Conservation (phyloP, 2,797 vertebrate genomes). For the Pantherophis alleghaniensis region DNA sequence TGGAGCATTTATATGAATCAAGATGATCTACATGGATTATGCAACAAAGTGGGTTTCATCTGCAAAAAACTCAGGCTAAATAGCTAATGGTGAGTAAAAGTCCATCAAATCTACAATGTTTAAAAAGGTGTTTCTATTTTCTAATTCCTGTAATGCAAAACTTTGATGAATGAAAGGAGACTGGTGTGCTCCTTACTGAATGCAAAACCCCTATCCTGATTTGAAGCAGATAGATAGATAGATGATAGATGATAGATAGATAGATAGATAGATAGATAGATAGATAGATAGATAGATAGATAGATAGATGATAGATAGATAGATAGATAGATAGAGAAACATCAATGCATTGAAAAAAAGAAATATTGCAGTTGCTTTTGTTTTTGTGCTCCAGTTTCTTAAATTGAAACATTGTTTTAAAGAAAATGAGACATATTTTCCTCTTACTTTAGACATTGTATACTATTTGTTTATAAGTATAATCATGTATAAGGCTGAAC, state of each 20-base stretch:
- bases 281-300: too few relatives aligned
- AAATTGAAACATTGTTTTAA: background rate
- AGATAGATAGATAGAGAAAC: too few relatives aligned
- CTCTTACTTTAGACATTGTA: background rate
- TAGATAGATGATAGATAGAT: too few relatives aligned
- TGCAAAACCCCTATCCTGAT: background rate
- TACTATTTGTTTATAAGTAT: background rate
- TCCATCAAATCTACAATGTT: background rate
- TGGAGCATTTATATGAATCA: too few relatives aligned
- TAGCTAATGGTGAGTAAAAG: background rate
- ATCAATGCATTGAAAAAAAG: background rate
- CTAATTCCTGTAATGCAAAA: background rate
- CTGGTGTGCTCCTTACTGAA: background rate
- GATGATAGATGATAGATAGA: too few relatives aligned
- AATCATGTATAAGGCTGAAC: background rate
- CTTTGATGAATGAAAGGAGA: background rate
- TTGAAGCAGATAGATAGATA: background rate
- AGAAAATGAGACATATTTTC: too few relatives aligned
- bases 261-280: too few relatives aligned
- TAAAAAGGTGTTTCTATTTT: background rate
- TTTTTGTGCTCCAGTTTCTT: background rate
- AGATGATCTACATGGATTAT: background rate
- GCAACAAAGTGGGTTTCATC: background rate
- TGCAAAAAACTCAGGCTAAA: background rate
- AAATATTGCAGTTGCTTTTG: background rate